Evolutionary conservation across 2,888 invertebrate genomes (phyloP).

Genomic region (Spilarctia lutea): DNA sequence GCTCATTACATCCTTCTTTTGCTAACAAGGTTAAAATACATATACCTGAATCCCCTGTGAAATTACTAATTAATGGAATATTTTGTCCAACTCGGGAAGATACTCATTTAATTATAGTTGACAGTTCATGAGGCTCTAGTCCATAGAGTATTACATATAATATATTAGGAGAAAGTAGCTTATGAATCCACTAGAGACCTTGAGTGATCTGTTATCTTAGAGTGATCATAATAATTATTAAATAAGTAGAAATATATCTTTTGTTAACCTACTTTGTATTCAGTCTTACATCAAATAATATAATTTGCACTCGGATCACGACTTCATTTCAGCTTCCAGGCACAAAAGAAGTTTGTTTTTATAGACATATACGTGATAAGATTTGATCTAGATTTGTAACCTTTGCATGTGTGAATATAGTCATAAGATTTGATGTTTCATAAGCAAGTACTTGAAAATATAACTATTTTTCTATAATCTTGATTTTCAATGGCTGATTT

Average conservation of each 20-base stretch:
- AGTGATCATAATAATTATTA: not conserved
- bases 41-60: not conserved
- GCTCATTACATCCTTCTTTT: not conserved
- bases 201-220: not conserved
- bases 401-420: slow-evolving; percentile 6
- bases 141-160: not conserved
- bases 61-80: not conserved
- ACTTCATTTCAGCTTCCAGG: slow-evolving; percentile 11
- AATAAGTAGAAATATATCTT: not conserved
- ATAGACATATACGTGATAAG: slow-evolving; percentile 1
- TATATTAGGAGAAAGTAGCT: not conserved
- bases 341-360: slow-evolving; percentile 8
- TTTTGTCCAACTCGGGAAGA: not conserved
- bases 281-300: slow-evolving; percentile 11
- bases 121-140: not conserved
- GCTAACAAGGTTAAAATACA: not conserved
- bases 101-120: slow-evolving; percentile 1
- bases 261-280: slow-evolving; percentile 9
- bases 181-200: not conserved
- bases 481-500: not conserved
- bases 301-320: slow-evolving; percentile 11
- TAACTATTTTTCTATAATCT: not conserved
- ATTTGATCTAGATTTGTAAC: slow-evolving; percentile 11
- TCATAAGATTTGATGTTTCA: not conserved
- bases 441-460: not conserved